Evolutionary conservation across 2,113 vertebrate genomes (phyloP), one percentile per base, ranked within the genome.

Genomic region (Numenius arquata): DNA sequence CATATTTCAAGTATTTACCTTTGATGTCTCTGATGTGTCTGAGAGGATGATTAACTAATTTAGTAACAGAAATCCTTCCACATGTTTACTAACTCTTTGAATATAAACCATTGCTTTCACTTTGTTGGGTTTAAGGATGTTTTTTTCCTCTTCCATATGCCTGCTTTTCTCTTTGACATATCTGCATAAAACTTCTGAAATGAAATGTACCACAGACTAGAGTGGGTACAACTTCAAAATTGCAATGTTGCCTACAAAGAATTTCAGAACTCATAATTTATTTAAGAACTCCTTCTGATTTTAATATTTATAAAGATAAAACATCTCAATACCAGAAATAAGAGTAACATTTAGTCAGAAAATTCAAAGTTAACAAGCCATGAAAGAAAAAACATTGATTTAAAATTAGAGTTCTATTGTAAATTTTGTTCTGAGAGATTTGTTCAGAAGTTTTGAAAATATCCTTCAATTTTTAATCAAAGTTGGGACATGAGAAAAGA

Each of bases 391-490:
- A 27, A 6, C 4, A 41, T 7, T 40, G 12, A 80, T 71, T 76
- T 59, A 27, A 87, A 77, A 83, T 67, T 50, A 48, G 2, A 43
- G 11, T 34, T 93, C 1, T 83, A 81, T 80, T 67, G 19, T 77
- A 66, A 86, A 52, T 36, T 59, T 63, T 56, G 13, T 56, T 36
- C 41, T 80, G 29, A 16, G 11, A 66, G 5, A 71, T 41, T 66
- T 77, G 11, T 58, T 75, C n/a, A 25, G 58, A 68, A 41, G 17
- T n/a, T 88, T 75, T 76, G 75, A 87, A 92, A 96, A 45, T 67
- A 41, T 48, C 50, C 34, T 92, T 92, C 72, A 80, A 61, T 89
- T 90, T 92, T 89, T 80, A 91, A 88, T 95, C 55, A 91, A 81
- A 85, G n/a, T 7, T 56, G 18, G 25, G 34, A 71, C 58, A 9